These are phyloP conservation scores for Tamias sibiricus DNA, from an alignment of 2,113 vertebrate species.

Conservation along the genomic window DNA sequence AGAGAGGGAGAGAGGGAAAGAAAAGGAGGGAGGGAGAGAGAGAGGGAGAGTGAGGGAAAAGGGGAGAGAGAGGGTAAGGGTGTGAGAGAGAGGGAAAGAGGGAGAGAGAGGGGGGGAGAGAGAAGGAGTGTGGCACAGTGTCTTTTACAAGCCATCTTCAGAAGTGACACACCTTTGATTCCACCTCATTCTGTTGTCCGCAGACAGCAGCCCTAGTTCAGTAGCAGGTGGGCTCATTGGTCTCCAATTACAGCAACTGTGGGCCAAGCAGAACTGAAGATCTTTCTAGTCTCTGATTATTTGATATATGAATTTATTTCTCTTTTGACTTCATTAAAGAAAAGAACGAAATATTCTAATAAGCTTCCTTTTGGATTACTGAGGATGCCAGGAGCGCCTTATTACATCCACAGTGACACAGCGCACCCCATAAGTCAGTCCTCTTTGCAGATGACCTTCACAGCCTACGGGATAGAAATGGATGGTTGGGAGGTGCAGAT, in stretches of 20 bases:
- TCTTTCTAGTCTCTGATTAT: too few species aligned
- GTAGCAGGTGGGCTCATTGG: rapidly evolving
- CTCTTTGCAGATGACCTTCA: neutral
- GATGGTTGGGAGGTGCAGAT: neutral
- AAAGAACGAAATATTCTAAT: neutral
- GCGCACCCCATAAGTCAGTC: too few species aligned
- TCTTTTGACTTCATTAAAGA: neutral
- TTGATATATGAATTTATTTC: neutral
- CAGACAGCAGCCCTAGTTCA: rapidly evolving
- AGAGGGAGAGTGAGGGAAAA: neutral
- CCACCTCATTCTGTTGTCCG: neutral
- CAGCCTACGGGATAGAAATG: rapidly evolving
- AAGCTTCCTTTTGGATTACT: neutral
- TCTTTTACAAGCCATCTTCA: neutral
- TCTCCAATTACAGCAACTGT: rapidly evolving
- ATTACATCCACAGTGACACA: too few species aligned
- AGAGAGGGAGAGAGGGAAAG: too few species aligned
- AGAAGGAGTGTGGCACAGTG: rapidly evolving
- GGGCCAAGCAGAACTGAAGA: rapidly evolving
- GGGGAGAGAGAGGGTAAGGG: too few species aligned
- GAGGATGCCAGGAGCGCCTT: neutral
- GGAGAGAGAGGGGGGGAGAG: too few species aligned
- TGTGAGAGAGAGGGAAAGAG: too few species aligned
- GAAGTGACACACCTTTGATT: neutral
- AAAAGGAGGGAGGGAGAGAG: too few species aligned